Base-by-base conservation (phyloP, 2,888 invertebrate genomes). In the Dioctria rufipes region DNA sequence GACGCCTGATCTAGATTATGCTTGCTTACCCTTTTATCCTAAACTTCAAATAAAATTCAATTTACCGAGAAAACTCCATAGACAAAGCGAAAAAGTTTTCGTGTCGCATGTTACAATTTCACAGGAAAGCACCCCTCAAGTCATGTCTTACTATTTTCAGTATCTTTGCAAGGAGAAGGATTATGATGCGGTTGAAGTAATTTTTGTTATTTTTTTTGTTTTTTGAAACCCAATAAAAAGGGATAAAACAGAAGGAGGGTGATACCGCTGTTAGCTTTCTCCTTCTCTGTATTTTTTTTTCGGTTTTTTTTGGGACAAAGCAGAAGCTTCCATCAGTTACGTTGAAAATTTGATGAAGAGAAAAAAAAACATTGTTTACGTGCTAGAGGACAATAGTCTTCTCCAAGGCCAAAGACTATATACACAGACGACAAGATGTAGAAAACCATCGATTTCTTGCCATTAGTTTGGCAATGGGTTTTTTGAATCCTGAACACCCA, bases 1-100 rank as follows among this genome's bases (percentile, higher is more conserved):
- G 11, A 43, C 77, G 11, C 9, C 13, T 46, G 43, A 43, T 46
- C 61, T 46, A 61, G 25, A 69, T 54, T 40, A 61, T 37, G 13
- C 43, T 61, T 61, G 46, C 46, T 42, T 77, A 77, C 46, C 42
- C 61, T 77, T 77, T 46, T 60, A 60, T 61, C 77, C 25, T 58
- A 58, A 61, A 46, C 46, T 77, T 77, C 77, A 77, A 77, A 77
- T 77, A 77, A 77, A 77, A 77, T 77, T 77, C 77, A 77, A 77
- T 77, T 77, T 77, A 61, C 61, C 46, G 60, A 77, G 63, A 77
- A 77, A 77, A 71, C 71, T 75, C 75, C 37, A 13, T 43, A 75
- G 75, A 75, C 75, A 75, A 75, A 75, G 60, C 61, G 58, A 61
- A 75, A 60, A 75, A 75, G 43, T 75, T 75, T 43, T 75, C 71